Evolutionary conservation across 1,140 invertebrate species (phyloP).

Genomic region (Aphis gossypii): DNA sequence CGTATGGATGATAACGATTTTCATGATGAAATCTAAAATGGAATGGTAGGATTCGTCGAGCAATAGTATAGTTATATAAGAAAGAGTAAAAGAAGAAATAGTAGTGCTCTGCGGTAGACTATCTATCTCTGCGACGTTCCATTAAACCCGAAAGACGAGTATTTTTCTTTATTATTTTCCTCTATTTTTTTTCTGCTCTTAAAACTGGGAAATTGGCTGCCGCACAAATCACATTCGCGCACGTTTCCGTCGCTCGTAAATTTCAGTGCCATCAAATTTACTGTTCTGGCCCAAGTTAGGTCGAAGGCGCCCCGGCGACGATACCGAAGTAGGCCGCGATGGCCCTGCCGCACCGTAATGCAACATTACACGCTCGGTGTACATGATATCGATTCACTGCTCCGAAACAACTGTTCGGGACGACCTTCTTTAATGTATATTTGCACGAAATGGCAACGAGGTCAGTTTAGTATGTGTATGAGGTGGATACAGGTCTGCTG

Average conservation of each 20-base stretch:
- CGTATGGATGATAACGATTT: background rate
- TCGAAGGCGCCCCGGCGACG: background rate
- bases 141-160: background rate
- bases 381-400: background rate
- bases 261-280: background rate
- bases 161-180: conserved; percentile 18
- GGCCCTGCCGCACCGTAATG: background rate
- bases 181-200: background rate
- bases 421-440: background rate
- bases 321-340: background rate
- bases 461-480: background rate
- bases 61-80: background rate
- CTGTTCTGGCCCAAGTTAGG: background rate
- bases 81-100: background rate
- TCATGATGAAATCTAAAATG: background rate
- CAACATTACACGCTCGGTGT: background rate
- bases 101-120: background rate
- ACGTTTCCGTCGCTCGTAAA: conserved; percentile 26
- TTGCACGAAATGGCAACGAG: conserved; percentile 1
- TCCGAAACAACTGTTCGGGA: conserved; percentile 15
- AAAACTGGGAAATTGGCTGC: conserved; percentile 1
- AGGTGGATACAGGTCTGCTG: background rate
- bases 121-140: background rate
- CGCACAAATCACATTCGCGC: conserved; percentile 20
- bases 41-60: background rate